These are phyloP conservation scores for Harpagoxenus sublaevis DNA, from an alignment of 2,888 invertebrate species.

Conservation along the genomic window DNA sequence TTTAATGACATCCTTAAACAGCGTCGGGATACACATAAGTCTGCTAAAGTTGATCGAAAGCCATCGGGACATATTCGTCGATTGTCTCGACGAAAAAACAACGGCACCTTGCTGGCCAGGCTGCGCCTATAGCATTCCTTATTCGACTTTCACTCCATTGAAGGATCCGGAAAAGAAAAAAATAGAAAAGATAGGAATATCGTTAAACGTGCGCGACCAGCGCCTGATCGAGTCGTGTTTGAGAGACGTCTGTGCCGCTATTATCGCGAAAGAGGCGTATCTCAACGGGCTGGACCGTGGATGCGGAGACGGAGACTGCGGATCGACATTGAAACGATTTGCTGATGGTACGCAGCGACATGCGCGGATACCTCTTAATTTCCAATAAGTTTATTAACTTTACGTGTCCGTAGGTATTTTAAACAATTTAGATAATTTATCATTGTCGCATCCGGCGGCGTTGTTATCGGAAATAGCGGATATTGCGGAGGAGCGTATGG, in stretches of 20 bases:
- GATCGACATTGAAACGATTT: constrained; percentile 88
- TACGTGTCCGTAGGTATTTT: constrained; percentile 76
- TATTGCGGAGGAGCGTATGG: constrained; percentile 91
- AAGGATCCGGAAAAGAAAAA: constrained; percentile 46
- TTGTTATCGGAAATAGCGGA: constrained; percentile 88
- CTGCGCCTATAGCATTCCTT: constrained; percentile 84
- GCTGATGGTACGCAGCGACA: constrained; percentile 86
- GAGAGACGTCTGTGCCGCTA: constrained; percentile 78
- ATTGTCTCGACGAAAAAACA: constrained; percentile 88
- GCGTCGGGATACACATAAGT: constrained; percentile 93
- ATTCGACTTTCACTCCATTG: background rate
- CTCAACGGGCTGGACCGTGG: constrained; percentile 87
- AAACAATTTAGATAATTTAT: constrained; percentile 70
- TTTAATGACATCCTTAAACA: constrained; percentile 92
- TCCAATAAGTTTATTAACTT: background rate
- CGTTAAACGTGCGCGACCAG: constrained; percentile 69
- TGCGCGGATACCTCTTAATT: background rate
- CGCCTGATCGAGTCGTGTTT: constrained; percentile 85
- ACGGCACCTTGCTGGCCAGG: constrained; percentile 89
- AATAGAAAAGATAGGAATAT: constrained; percentile 67
- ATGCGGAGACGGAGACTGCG: constrained; percentile 90
- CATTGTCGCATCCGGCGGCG: constrained; percentile 84
- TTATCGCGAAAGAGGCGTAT: constrained; percentile 77
- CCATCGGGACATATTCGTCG: constrained; percentile 86
- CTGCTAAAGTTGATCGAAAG: constrained; percentile 88